Base-by-base conservation (phyloP, 2,888 invertebrate genomes). In the Leucozona laternaria region DNA sequence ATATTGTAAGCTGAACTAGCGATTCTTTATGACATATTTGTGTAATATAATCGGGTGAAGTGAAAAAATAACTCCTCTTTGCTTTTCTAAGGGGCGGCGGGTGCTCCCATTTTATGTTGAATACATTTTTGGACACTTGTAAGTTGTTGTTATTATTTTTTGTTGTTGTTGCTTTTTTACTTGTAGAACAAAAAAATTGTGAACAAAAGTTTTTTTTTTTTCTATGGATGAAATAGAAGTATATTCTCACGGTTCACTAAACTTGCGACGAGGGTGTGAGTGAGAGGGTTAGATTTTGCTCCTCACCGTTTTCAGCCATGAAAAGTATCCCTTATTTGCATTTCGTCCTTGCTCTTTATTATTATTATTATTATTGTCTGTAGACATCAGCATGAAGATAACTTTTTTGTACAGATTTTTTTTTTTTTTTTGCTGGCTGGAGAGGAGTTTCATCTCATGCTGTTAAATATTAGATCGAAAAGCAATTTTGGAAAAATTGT, bases 241-340 rank as follows among this genome's bases (percentile, higher is more conserved):
- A 50, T 60, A 28, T 79, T 71, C 71, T n/a, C 79, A 79, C 55
- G 73, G 79, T 80, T 80, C 79, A 77, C 82, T 82, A 82, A 82
- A 82, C 82, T 58, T 70, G n/a, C 17, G 22, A 34, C 4, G 15
- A 13, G 20, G 17, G 34, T 15, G 4, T 22, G 20, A 3, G 40
- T 40, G 57, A 6, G 20, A 2, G 37, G 31, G 40, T 48, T 28
- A n/a, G 64, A 28, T 20, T 64, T 64, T 64, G 0, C 17, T 40
- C 20, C 28, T n/a, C 15, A 22, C 50, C 28, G 1, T 57, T 48
- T 58, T 48, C n/a, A 79, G 25, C 40, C 68, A 53, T 68, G 64
- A 55, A 70, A 40, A 76, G 66, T 57, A 79, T 84, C 75, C 64
- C 79, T 79, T 72, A 85, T 81, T 78, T 86, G 78, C 71, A 78